These are phyloP conservation scores for Tragelaphus buxtoni DNA, from an alignment of 2,113 vertebrate species.

Conservation along the genomic window DNA sequence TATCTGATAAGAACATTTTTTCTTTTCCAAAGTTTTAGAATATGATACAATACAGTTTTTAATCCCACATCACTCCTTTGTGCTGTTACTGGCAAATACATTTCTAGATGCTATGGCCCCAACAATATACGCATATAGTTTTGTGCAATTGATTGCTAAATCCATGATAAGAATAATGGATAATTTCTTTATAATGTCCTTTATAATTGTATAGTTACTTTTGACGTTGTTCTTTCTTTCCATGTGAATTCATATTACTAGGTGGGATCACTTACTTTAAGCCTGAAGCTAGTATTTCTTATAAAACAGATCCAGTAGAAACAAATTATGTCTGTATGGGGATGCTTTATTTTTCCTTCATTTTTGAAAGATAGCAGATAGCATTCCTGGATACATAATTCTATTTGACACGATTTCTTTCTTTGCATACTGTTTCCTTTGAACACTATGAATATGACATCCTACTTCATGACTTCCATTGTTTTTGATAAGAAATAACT, in stretches of 20 bases:
- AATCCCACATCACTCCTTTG: background rate
- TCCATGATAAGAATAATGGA: background rate
- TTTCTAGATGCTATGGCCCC: background rate
- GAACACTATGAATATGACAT: background rate
- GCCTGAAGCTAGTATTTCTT: background rate
- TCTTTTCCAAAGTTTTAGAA: background rate
- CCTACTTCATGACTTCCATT: background rate
- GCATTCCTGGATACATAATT: background rate
- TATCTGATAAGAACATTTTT: background rate
- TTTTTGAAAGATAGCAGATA: background rate
- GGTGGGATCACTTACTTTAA: background rate
- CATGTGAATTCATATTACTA: background rate
- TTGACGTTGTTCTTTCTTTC: background rate
- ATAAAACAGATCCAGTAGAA: background rate
- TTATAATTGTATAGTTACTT: background rate
- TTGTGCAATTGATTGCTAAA: background rate
- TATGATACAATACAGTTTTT: background rate
- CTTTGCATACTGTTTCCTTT: background rate
- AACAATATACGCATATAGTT: background rate
- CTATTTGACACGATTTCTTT: background rate
- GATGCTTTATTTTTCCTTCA: background rate
- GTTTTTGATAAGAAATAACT: background rate
- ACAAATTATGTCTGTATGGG: background rate
- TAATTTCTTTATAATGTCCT: background rate
- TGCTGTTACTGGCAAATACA: background rate